Evolutionary conservation across 2,797 vertebrate genomes (phyloP), one percentile per base, ranked within the genome.

Genomic region (Centropyge bicolor): DNA sequence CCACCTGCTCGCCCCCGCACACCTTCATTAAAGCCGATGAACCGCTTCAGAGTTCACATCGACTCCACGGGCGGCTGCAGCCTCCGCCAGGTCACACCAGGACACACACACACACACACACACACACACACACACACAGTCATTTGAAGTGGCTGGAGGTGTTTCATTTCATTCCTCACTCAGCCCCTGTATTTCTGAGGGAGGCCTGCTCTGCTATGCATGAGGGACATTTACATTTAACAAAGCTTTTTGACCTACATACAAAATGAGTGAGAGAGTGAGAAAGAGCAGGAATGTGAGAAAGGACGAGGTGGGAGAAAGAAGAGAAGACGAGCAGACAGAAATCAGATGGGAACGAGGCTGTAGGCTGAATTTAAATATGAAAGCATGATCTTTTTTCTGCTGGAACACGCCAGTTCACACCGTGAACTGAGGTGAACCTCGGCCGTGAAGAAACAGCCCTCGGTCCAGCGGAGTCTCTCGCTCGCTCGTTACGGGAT

Each of bases 171-270:
- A 78, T 65, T 78, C 45, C 67, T 76, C 78, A 69, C 67, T 68
- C 80, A 65, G 74, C 16, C 12, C 9, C 69, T 41, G 69, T 49
- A 8, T 74, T 62, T 77, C 55, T 76, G n/a, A 51, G 56, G 49
- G 74, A 68, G 60, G 56, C 41, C 81, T 73, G 71, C 79, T 88
- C 82, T 78, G 76, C 65, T 78, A 63, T 76, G 64, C 65, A 86
- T 73, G 82, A 86, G 74, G 63, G 62, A 82, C 82, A 79, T 85
- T 85, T 85, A 83, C 89, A 86, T 86, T 72, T 54, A 74, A 82
- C 74, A 45, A 68, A 57, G 69, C 55, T 6, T 19, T 68, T 27
- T 56, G 83, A 80, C 81, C 85, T 56, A 84, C 79, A 86, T 83
- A 75, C 72, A 52, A 17, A 76, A 57, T 8, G 54, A 64, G 43